Base-by-base conservation (phyloP, 1,140 invertebrate species). In the Lysiphlebus fabarum region DNA sequence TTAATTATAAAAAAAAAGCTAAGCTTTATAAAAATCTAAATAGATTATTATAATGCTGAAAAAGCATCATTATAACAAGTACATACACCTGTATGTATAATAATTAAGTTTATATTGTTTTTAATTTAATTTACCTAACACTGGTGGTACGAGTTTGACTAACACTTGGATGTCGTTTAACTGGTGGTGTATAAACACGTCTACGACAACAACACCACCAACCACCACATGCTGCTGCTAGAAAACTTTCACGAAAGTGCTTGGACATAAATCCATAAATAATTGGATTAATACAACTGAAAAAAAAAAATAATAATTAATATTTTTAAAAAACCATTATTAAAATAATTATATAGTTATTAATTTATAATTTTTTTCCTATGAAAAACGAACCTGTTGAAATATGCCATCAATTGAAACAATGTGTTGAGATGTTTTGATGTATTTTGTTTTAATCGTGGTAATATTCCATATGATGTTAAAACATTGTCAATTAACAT, bases 241-340 rank as follows among this genome's bases (percentile, higher is more conserved):
- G 65, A 62, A 82, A 82, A 55, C 85, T 86, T 62, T 87, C 81
- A 50, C 89, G 76, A 75, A 91, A 91, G 75, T 87, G 89, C 66
- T 86, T 86, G 4, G 89, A 91, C 86, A 91, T 90, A 73, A 91
- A 91, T 33, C 88, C 89, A 70, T 91, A 91, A 7, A 91, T 82
- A 45, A 91, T 82, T 7, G 89, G 89, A 76, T 91, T 91, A 59
- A 90, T 83, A 67, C 88, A 90, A 70, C 87, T 81, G 76, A 70
- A 79, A 67, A 58, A 49, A 63, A 62, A n/a, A 48, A n/a, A 44
- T 44, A 12, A 44, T 44, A 11, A 14, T 12, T 44, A 12, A 44
- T 48, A 10, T 48, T 26, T 26, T 48, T 48, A 48, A 26, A 48
- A 17, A 48, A 4, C 43, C 43, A 6, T 12, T 12, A 48, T 7